phyloP scores from a whole-genome alignment of 2,797 vertebrate species.

The Prunella strophiata region DNA sequence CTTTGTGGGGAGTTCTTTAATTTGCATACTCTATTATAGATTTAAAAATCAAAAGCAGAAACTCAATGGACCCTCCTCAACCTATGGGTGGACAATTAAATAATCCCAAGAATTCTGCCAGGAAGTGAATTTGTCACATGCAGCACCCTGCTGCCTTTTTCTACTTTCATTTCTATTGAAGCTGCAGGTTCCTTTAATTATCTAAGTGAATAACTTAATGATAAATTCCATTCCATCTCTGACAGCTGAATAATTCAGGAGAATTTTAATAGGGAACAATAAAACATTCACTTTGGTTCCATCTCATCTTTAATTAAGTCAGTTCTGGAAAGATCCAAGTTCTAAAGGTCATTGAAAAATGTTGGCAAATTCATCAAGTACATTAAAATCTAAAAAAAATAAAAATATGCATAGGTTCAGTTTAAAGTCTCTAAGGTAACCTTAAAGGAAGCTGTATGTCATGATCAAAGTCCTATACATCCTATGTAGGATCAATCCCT shows the following conservation, averaged over 20 bases:
- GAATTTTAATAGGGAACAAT: slow-evolving; percentile 38
- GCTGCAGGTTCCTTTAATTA: slow-evolving; percentile 42
- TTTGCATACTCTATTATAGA: not conserved
- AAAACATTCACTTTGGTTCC: slow-evolving; percentile 19
- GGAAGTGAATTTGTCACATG: not conserved
- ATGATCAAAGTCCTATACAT: not conserved
- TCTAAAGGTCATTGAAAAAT: slow-evolving; percentile 27
- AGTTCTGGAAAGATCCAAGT: not conserved
- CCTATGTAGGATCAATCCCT: not conserved
- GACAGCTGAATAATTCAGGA: slow-evolving; percentile 26
- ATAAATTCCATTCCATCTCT: slow-evolving; percentile 15
- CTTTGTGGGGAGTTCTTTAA: not conserved
- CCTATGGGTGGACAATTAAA: not conserved
- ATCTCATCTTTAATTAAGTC: slow-evolving; percentile 32
- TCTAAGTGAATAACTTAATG: slow-evolving; percentile 33
- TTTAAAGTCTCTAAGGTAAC: not conserved
- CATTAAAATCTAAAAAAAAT: not conserved
- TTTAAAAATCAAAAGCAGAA: slow-evolving; percentile 20
- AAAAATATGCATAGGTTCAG: not conserved
- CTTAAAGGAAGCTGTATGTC: not conserved
- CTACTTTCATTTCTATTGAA: not conserved
- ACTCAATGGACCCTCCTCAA: not conserved
- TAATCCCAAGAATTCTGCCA: not conserved
- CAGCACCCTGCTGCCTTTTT: not conserved
- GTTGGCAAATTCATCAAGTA: not conserved